Evolutionary conservation across 2,888 invertebrate species (phyloP).

Genomic region (Thecophora atra): DNA sequence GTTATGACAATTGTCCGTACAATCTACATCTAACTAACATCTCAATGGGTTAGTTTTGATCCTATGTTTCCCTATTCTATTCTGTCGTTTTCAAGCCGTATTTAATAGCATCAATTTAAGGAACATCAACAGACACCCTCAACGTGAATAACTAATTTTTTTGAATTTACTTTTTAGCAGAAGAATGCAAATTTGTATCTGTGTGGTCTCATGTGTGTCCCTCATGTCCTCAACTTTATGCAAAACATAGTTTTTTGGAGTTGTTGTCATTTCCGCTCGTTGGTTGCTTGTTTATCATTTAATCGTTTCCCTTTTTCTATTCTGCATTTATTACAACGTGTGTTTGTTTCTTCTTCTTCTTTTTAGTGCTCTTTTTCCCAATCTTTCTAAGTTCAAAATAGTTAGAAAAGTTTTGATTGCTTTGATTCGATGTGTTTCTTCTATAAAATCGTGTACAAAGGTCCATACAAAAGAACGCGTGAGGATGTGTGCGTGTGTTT

Average conservation of each 20-base stretch:
- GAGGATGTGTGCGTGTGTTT: neutral
- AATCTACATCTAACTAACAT: too few relatives aligned
- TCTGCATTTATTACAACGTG: slow-evolving; percentile 5
- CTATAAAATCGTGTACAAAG: neutral
- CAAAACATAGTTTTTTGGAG: slow-evolving; percentile 19
- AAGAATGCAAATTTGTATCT: neutral
- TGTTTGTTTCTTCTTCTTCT: neutral
- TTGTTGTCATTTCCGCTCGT: slow-evolving; percentile 27
- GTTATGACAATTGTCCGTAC: too few relatives aligned
- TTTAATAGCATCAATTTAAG: too few relatives aligned
- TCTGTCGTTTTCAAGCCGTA: too few relatives aligned
- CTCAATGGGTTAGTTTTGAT: too few relatives aligned
- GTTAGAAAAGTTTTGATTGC: slow-evolving; percentile 18
- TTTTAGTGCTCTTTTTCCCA: neutral
- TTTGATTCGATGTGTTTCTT: neutral
- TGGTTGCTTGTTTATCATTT: slow-evolving; percentile 27
- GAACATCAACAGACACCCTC: too few relatives aligned
- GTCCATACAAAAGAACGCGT: neutral
- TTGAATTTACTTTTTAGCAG: too few relatives aligned
- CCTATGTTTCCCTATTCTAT: too few relatives aligned
- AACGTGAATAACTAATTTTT: too few relatives aligned
- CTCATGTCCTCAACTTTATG: neutral
- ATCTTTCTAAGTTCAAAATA: too few relatives aligned
- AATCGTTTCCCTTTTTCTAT: neutral
- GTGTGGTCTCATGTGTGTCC: neutral